phyloP scores from a whole-genome alignment of 1,140 invertebrate genomes.

The Listronotus oregonensis region DNA sequence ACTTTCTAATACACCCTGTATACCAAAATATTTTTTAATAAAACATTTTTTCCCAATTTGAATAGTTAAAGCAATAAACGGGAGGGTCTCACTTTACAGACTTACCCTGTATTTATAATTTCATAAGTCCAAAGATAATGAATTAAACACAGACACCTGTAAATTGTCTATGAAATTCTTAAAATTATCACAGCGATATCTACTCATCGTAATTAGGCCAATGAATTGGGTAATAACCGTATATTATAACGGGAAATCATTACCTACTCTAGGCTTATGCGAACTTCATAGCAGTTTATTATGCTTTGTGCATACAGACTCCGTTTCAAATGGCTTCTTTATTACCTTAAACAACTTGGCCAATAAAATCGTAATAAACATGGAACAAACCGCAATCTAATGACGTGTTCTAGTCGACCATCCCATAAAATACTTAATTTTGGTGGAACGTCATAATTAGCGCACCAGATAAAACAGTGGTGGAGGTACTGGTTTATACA shows the following conservation, averaged over 20 bases:
- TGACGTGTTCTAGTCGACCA: conserved; percentile 18
- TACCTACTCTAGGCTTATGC: too few species aligned
- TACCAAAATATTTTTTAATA: too few species aligned
- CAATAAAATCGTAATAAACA: conserved; percentile 28
- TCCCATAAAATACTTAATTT: conserved; percentile 20
- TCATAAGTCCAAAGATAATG: too few species aligned
- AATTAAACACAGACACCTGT: conserved; percentile 13
- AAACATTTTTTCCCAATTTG: too few species aligned
- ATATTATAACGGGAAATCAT: too few species aligned
- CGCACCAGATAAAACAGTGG: conserved; percentile 3
- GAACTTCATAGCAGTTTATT: conserved; percentile 16
- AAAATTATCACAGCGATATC: conserved; percentile 11
- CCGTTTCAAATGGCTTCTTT: conserved; percentile 16
- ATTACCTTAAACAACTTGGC: conserved; percentile 14
- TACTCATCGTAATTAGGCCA: not conserved
- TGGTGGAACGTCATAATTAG: conserved; percentile 21
- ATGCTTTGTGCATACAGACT: conserved; percentile 8
- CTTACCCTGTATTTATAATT: too few species aligned
- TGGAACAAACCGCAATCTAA: conserved; percentile 24
- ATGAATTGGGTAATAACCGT: not conserved
- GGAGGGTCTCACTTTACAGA: too few species aligned
- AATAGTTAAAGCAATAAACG: too few species aligned
- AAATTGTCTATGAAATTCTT: conserved; percentile 11
- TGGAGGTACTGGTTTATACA: too few species aligned
- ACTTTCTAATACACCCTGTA: too few species aligned